A percentile compares a stretch with the other conserved stretches of the same genome.
Conservation (phyloP, 2,797 vertebrate genomes). For the Telmatherina bonti region DNA sequence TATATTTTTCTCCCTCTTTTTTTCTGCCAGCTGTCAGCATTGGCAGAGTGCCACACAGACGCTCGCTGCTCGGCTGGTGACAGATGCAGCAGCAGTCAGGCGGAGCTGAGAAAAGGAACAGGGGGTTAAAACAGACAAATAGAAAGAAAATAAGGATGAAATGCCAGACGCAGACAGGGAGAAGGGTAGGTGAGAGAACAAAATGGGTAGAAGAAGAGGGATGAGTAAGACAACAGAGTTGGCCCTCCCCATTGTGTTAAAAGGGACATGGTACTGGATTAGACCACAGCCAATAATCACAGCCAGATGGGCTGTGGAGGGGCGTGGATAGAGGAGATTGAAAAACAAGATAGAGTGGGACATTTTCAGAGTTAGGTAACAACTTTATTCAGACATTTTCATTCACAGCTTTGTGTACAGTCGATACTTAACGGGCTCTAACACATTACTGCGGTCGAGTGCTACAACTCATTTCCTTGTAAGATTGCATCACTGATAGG, state of each 20-base stretch:
- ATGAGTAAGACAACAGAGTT: constrained; percentile 65
- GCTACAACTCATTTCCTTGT: constrained; percentile 55
- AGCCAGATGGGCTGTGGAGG: constrained; percentile 81
- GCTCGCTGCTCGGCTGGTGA: constrained; percentile 64
- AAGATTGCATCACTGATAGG: constrained; percentile 58
- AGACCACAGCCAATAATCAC: constrained; percentile 80
- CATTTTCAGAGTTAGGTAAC: constrained; percentile 63
- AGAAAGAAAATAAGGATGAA: constrained; percentile 14
- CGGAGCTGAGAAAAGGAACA: constrained; percentile 49
- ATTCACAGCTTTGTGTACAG: constrained; percentile 32
- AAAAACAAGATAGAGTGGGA: constrained; percentile 71
- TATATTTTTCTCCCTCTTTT: constrained; percentile 68
- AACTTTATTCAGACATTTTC: constrained; percentile 66
- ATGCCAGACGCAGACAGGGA: background rate
- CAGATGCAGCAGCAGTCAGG: constrained; percentile 72
- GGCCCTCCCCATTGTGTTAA: constrained; percentile 75
- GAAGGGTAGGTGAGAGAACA: background rate
- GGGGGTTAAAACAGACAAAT: constrained; percentile 38
- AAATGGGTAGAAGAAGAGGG: constrained; percentile 25
- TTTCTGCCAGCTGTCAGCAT: constrained; percentile 78
- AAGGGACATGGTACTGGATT: constrained; percentile 74
- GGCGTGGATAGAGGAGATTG: constrained; percentile 63
- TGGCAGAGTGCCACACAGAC: constrained; percentile 75
- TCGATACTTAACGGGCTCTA: constrained; percentile 26
- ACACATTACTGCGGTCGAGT: constrained; percentile 14